phyloP scores from a whole-genome alignment of 1,140 invertebrate species.

The Calephelis nemesis region DNA sequence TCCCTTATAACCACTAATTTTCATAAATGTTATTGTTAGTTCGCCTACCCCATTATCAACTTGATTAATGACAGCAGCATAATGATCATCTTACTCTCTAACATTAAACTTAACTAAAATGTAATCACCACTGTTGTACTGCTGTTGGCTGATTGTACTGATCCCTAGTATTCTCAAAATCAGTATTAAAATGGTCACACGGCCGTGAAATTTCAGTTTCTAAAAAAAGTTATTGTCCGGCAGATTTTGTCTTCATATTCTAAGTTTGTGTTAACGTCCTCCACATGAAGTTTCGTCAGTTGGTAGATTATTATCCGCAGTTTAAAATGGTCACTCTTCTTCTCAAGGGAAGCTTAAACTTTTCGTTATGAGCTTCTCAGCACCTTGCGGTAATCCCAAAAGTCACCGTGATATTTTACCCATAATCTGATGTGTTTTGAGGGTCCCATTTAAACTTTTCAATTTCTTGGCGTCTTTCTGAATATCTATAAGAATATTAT shows the following conservation, averaged over 20 bases:
- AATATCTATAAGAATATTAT: too few species aligned
- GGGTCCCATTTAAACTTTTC: too few species aligned
- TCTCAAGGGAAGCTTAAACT: neutral
- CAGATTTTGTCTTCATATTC: too few species aligned
- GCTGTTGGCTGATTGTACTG: neutral
- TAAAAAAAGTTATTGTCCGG: too few species aligned
- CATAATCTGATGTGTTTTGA: too few species aligned
- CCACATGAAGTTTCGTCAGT: too few species aligned
- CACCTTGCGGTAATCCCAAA: too few species aligned
- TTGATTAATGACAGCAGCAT: neutral
- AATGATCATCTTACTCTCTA: neutral
- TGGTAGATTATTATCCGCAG: neutral
- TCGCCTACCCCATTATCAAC: too few species aligned
- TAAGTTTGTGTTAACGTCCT: too few species aligned
- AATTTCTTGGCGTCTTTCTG: too few species aligned
- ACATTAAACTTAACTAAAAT: neutral
- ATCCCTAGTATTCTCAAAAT: neutral
- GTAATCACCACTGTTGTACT: neutral
- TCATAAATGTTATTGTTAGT: neutral
- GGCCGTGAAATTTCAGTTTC: too few species aligned
- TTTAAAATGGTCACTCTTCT: neutral
- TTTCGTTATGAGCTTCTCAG: neutral
- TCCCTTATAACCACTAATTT: neutral
- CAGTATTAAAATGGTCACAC: neutral
- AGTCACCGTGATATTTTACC: neutral